Evolutionary conservation across 1,140 invertebrate species (phyloP).

Genomic region (Tribolium castaneum): DNA sequence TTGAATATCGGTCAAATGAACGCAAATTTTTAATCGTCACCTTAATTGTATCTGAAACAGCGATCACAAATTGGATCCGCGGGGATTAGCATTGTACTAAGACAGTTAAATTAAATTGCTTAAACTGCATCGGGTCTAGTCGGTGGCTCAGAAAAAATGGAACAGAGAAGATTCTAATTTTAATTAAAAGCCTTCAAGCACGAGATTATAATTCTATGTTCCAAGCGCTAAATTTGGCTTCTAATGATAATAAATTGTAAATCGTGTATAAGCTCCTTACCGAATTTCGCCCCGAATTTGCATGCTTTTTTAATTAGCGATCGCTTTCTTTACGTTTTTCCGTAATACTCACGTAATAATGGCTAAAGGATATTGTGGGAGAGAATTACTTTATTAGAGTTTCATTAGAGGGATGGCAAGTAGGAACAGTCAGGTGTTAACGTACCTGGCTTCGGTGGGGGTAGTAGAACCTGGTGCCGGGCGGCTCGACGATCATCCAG

Average conservation of each 20-base stretch:
- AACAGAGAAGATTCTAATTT: constrained; percentile 8
- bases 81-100: not conserved
- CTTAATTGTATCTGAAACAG: constrained; percentile 11
- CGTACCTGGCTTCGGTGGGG: constrained; percentile 62
- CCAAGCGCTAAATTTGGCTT: not conserved
- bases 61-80: not conserved
- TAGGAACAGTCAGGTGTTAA: not conserved
- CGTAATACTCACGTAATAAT: not conserved
- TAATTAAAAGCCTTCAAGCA: constrained; percentile 22
- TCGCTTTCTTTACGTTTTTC: not conserved
- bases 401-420: not conserved
- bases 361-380: not conserved
- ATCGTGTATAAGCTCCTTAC: constrained; percentile 1
- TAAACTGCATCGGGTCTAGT: not conserved
- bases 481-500: constrained; percentile 74
- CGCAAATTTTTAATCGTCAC: not conserved
- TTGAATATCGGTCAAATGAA: not conserved
- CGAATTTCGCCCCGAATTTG: not conserved
- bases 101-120: constrained; percentile 12
- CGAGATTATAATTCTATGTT: constrained; percentile 18
- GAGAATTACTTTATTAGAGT: not conserved
- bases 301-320: constrained; percentile 1
- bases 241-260: constrained; percentile 5
- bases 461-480: constrained; percentile 71
- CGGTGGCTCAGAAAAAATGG: not conserved